Base-by-base conservation (phyloP, 2,113 vertebrate species). In the Procapra przewalskii region DNA sequence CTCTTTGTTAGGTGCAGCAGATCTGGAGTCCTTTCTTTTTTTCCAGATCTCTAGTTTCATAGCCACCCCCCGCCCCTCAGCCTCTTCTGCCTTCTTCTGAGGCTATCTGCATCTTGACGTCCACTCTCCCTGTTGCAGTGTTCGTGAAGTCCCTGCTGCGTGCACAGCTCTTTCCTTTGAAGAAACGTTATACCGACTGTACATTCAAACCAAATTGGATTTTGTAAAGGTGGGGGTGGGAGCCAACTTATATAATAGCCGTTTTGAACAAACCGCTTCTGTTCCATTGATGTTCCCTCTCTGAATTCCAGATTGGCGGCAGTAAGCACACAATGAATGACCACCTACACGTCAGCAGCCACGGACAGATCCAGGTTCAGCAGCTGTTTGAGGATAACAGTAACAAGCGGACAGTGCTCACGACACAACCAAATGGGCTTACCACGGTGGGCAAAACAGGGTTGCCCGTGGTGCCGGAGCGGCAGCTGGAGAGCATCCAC, bases 301-400 rank as follows among this genome's bases (percentile, higher is more conserved):
- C 98, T 98, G 81, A 82, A 96, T 99, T 99, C 96, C 98, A 99
- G 99, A 99, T 99, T 97, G 99, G 99, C 96, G 97, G 99, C 98
- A 98, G 98, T 98, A 99, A 99, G 98, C 99, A 99, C 99, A 99
- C 99, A 50, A 99, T 99, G 99, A 99, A 99, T 97, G 99, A 99
- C 90, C 99, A 99, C 97, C 98, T 99, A 67, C 99, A 99, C 57
- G 98, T 99, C 71, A 97, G 99, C 98, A 98, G 98, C 83, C 99
- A 99, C 81, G 99, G 99, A 97, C 99, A 99, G 98, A 99, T 99
- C 97, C 99, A 99, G 96, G 99, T 99, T 97, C 99, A 99, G 90
- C 99, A 99, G 98, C 99, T 99, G 95, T 99, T 99, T 43, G 99
- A 99, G 98, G 99, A 99, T 91, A 99, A 99, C 98, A 99, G 99